Conservation (phyloP, 2,113 vertebrate genomes). For the Ahaetulla prasina region DNA sequence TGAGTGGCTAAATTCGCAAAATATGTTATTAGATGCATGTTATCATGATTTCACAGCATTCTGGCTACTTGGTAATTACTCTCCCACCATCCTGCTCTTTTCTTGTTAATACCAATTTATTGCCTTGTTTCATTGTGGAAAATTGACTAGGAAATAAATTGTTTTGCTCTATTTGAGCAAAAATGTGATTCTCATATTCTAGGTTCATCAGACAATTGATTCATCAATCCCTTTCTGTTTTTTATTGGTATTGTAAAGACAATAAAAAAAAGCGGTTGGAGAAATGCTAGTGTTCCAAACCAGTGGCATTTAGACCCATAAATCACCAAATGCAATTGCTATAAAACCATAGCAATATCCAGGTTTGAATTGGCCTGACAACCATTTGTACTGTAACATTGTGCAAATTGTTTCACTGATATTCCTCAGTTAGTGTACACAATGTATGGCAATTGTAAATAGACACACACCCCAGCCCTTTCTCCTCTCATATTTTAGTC, state of each 20-base stretch:
- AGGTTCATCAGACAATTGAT: background rate
- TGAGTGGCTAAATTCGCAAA: constrained; percentile 34
- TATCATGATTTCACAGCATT: constrained; percentile 10
- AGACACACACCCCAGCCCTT: background rate
- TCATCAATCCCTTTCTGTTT: background rate
- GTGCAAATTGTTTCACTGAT: constrained; percentile 44
- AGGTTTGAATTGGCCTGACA: constrained; percentile 43
- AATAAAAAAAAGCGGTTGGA: background rate
- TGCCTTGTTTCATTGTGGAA: background rate
- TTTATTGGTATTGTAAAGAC: background rate
- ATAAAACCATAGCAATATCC: constrained; percentile 24
- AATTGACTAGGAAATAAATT: background rate
- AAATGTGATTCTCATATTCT: background rate
- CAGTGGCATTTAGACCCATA: constrained; percentile 17
- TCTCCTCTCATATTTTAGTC: constrained; percentile 41
- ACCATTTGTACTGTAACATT: background rate
- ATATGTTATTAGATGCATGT: constrained; percentile 24
- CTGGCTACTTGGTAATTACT: constrained; percentile 20
- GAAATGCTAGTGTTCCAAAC: background rate
- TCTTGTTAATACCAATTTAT: background rate
- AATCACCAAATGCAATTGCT: constrained; percentile 27
- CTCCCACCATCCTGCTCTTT: background rate
- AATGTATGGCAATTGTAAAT: constrained; percentile 45
- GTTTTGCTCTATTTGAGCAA: background rate
- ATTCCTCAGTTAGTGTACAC: constrained; percentile 54